Evolutionary conservation across 2,797 vertebrate genomes (phyloP).

Genomic region (Knipowitschia caucasica): DNA sequence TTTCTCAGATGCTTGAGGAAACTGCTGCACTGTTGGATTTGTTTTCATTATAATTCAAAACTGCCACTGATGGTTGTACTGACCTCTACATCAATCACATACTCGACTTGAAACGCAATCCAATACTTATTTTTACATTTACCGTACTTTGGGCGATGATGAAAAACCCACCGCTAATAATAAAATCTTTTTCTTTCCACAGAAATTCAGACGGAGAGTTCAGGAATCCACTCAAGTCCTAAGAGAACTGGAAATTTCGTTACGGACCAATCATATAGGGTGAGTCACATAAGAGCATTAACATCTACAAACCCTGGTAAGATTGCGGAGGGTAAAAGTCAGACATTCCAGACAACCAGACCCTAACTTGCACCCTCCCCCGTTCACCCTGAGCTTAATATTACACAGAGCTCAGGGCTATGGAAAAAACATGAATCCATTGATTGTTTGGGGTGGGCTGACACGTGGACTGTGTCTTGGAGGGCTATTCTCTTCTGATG

Average conservation of each 20-base stretch:
- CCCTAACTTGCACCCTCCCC: conserved; percentile 42
- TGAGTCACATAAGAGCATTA: conserved; percentile 71
- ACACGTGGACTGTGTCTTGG: conserved; percentile 37
- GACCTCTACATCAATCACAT: conserved; percentile 32
- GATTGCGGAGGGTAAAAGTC: conserved; percentile 54
- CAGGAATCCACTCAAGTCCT: conserved; percentile 98
- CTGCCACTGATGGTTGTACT: conserved; percentile 32
- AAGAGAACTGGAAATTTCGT: conserved; percentile 98
- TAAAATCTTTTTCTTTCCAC: conserved; percentile 33
- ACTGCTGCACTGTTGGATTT: conserved; percentile 17
- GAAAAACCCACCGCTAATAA: conserved; percentile 50
- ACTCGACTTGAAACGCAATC: not conserved
- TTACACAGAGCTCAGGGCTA: conserved; percentile 45
- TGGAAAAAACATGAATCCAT: conserved; percentile 54
- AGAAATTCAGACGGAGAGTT: conserved; percentile 98
- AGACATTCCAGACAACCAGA: conserved; percentile 61
- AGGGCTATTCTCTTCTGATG: conserved; percentile 24
- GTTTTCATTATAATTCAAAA: conserved; percentile 30
- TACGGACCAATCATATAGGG: conserved; percentile 99
- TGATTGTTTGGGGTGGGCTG: conserved; percentile 42
- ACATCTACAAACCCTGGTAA: conserved; percentile 23
- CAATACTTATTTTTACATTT: conserved; percentile 44
- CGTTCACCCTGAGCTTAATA: conserved; percentile 46
- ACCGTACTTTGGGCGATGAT: conserved; percentile 23
- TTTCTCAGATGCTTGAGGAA: conserved; percentile 19